Conservation (phyloP, 2,797 vertebrate genomes). For the Halcyon chelicuti region DNA sequence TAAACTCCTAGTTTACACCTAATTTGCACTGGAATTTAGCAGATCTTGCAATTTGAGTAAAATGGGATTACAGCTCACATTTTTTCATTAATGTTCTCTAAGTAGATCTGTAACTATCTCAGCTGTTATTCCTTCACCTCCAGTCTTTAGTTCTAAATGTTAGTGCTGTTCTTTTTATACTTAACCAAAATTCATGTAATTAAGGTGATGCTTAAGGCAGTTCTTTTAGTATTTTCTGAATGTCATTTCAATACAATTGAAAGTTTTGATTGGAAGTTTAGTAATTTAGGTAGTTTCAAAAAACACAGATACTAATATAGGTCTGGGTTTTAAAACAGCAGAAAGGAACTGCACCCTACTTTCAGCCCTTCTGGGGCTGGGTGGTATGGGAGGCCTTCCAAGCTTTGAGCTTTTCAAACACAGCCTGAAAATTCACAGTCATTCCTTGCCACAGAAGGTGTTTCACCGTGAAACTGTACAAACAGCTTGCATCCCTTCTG, state of each 20-base stretch:
- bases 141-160: neutral
- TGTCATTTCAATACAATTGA: neutral
- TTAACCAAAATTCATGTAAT: neutral
- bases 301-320: neutral
- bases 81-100: neutral
- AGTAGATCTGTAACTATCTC: neutral
- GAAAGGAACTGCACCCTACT: neutral
- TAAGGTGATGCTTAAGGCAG: neutral
- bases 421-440: slow-evolving; percentile 3
- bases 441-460: neutral
- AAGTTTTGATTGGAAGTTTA: neutral
- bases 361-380: neutral
- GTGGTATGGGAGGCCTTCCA: neutral
- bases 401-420: neutral
- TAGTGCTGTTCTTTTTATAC: neutral
- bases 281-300: neutral
- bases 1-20: neutral
- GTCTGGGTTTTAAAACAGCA: neutral
- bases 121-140: neutral
- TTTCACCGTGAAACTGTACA: neutral
- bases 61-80: neutral
- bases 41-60: neutral
- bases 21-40: neutral
- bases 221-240: neutral
- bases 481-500: slow-evolving; percentile 27